Percentiles rank a stretch among this genome's conserved stretches.
Conservation (phyloP, 1,140 invertebrate genomes). For the Caenorhabditis elegans region DNA sequence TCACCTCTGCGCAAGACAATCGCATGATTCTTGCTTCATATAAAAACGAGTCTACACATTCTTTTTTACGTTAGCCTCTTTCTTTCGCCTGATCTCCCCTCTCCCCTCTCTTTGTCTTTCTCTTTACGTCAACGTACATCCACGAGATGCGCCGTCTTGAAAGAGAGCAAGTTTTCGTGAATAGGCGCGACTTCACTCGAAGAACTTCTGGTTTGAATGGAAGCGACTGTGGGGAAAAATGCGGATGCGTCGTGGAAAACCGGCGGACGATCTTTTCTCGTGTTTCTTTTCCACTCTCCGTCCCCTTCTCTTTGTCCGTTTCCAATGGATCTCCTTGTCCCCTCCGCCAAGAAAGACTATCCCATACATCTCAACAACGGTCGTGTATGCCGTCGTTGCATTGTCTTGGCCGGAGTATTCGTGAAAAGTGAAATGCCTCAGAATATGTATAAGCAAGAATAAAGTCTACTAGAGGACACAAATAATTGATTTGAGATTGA, state of each 20-base stretch:
- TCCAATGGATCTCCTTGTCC: neutral
- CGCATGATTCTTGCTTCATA: neutral
- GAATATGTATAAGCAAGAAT: neutral
- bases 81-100: too few relatives aligned
- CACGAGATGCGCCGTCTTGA: constrained; percentile 4
- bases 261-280: neutral
- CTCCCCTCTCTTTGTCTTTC: neutral
- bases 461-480: neutral
- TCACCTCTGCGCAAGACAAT: constrained; percentile 5
- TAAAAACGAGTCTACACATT: neutral
- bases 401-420: too few relatives aligned
- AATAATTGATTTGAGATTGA: neutral
- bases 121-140: constrained; percentile 6
- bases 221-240: neutral
- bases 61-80: constrained; percentile 2
- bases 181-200: constrained; percentile 8
- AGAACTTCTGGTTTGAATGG: neutral
- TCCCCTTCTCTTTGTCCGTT: neutral
- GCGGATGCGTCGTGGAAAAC: constrained; percentile 8
- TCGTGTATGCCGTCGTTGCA: neutral
- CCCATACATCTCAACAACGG: neutral
- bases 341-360: constrained; percentile 3
- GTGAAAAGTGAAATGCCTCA: constrained; percentile 3
- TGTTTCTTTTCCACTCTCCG: neutral
- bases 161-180: constrained; percentile 14